Evolutionary conservation across 1,140 invertebrate species (phyloP).

Genomic region (Caenorhabditis brenneri): DNA sequence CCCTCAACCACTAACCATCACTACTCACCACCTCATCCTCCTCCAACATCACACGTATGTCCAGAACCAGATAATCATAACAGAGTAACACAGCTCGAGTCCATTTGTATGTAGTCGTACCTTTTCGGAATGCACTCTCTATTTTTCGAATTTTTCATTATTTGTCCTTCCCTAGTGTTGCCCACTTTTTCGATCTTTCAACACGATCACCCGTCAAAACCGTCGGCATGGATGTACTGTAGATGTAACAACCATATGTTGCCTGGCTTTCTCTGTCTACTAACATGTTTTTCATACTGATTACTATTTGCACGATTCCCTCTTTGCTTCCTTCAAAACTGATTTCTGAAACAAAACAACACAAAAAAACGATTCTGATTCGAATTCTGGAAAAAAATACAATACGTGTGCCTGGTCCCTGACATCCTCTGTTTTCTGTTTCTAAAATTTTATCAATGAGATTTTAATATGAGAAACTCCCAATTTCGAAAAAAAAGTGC

Average conservation of each 20-base stretch:
- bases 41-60: slow-evolving; percentile 32
- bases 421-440: slow-evolving; percentile 5
- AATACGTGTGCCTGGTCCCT: neutral
- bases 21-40: slow-evolving; percentile 19
- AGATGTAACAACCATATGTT: neutral
- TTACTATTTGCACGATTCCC: neutral
- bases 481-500: neutral
- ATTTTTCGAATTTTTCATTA: neutral
- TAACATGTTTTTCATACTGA: neutral
- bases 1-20: slow-evolving; percentile 42
- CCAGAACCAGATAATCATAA: neutral
- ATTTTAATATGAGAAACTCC: neutral
- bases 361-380: neutral
- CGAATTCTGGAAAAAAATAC: neutral
- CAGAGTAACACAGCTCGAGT: neutral
- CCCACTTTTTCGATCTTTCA: neutral
- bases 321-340: no score
- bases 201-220: slow-evolving; percentile 1
- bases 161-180: neutral
- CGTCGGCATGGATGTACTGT: neutral
- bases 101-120: slow-evolving; percentile 43
- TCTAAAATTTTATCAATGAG: neutral
- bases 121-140: slow-evolving; percentile 30
- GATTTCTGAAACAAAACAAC: neutral
- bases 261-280: neutral